Evolutionary conservation across 1,140 invertebrate genomes (phyloP), one percentile per base, ranked within the genome.

Genomic region (Drepana arcuata): DNA sequence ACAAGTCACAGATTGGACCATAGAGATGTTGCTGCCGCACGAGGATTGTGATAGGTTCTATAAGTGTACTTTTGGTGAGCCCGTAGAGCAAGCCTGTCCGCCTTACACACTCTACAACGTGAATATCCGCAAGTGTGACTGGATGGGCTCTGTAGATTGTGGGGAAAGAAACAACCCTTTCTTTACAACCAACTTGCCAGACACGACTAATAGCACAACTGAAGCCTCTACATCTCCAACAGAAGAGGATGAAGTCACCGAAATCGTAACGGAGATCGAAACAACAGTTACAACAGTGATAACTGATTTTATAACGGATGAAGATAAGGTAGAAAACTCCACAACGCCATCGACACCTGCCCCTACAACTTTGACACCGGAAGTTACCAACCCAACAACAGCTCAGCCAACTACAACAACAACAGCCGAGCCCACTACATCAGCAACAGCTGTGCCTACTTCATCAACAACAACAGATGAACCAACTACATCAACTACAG

Each of bases 21-120:
- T 65, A 10, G 68, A 73, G 28, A 12, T 45, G 27, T 31, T 73
- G 2, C 53, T 87, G 15, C 47, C 71, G 0, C 79, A 89, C 44
- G 71, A 82, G 1, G 79, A 87, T 41, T 90, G 89, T 48, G 53
- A 65, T 2, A 84, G 69, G 30, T 91, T 86, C 52, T 90, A 86
- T 54, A 74, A 83, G 11, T 91, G 89, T 44, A 64, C 79, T 0
- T 69, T 59, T 7, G 85, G 83, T 0, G 34, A 52, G 7, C 70
- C 85, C 1, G 63, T 85, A n/a, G 52, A 77, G 7, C 75, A 79
- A 51, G 5, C 33, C 3, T 90, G 89, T 45, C 83, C 85, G 1
- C 31, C 43, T 2, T 80, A 72, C 1, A 59, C 89, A 0, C 80
- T 85, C 32, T 90, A 88, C 64, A 88, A 89, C 49, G 48, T 81